Evolutionary conservation across 2,113 vertebrate species (phyloP), one percentile per base, ranked within the genome.

Genomic region (Nerophis ophidion): DNA sequence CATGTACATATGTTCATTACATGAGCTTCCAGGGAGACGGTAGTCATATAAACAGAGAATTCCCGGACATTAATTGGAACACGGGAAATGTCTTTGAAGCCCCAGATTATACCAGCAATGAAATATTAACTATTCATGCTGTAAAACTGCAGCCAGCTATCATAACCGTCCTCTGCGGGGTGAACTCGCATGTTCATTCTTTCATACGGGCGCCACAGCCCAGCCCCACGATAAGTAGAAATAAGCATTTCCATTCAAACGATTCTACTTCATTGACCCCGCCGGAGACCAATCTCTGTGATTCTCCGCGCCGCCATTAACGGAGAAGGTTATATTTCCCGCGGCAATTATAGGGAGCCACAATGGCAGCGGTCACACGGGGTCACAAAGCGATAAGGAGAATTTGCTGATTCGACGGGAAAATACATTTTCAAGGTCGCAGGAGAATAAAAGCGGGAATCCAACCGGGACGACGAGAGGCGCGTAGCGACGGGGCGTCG

Each of bases 141-240:
- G 45, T 48, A 57, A 66, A 77, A 75, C 52, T 44, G 63, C 52
- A 60, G 64, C 38, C 53, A 45, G 47, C 34, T 33, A 75, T 66
- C 58, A 68, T 49, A 71, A 57, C 58, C 35, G 40, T 68, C 61
- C 48, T 42, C 48, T 47, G 58, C 61, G 61, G 61, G 51, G 70
- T 79, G 70, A 77, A 80, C 67, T 67, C 35, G 68, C 77, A 66
- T 64, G 66, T 66, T 81, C 58, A 74, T 69, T 81, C 70, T 61
- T 84, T 75, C 61, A 78, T 48, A 8, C 7, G 14, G 50, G 66
- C 55, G 77, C 74, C 62, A 70, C 61, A 59, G 54, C 47, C 12
- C 61, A 61, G 48, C 48, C 15, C 16, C 60, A 57, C 66, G 66
- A 80, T 80, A 67, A 63, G 48, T 40, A 34, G 67, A 64, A 79